These are phyloP conservation scores for Choreutis nemorana DNA, from an alignment of 2,888 invertebrate species.

Conservation along the genomic window DNA sequence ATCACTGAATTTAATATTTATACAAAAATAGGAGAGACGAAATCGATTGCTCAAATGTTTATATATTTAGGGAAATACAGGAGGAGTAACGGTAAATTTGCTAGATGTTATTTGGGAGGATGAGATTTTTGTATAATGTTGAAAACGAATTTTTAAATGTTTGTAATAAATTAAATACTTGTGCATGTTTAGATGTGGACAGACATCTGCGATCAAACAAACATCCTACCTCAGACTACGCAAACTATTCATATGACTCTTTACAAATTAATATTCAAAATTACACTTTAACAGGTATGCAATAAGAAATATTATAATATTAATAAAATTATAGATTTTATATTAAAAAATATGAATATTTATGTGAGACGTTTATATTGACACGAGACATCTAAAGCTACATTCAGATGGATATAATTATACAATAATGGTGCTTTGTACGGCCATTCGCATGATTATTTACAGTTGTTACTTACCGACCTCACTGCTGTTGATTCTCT, in stretches of 20 bases:
- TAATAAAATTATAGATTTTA: conserved; percentile 61
- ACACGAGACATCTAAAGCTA: conserved; percentile 37
- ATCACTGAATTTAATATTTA: conserved; percentile 60
- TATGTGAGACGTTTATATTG: conserved; percentile 51
- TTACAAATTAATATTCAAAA: conserved; percentile 49
- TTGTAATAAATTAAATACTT: conserved; percentile 40
- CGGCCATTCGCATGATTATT: conserved; percentile 51
- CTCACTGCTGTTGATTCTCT: conserved; percentile 37
- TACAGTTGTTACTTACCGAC: conserved; percentile 45
- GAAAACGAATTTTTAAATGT: conserved; percentile 59
- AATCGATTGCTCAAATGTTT: conserved; percentile 66
- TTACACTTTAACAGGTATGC: conserved; percentile 47
- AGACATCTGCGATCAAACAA: conserved; percentile 21
- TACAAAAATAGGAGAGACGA: conserved; percentile 60
- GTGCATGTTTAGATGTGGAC: conserved; percentile 22
- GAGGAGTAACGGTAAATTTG: conserved; percentile 58
- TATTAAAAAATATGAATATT: conserved; percentile 59
- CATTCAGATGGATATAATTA: conserved; percentile 41
- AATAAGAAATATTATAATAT: conserved; percentile 48
- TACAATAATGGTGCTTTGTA: conserved; percentile 45
- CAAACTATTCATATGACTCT: conserved; percentile 41
- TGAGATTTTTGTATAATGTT: conserved; percentile 59
- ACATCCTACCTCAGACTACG: conserved; percentile 63
- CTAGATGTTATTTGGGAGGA: conserved; percentile 53
- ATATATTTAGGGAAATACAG: conserved; percentile 62